Base-by-base conservation (phyloP, 2,888 invertebrate species). In the Griposia aprilina region DNA sequence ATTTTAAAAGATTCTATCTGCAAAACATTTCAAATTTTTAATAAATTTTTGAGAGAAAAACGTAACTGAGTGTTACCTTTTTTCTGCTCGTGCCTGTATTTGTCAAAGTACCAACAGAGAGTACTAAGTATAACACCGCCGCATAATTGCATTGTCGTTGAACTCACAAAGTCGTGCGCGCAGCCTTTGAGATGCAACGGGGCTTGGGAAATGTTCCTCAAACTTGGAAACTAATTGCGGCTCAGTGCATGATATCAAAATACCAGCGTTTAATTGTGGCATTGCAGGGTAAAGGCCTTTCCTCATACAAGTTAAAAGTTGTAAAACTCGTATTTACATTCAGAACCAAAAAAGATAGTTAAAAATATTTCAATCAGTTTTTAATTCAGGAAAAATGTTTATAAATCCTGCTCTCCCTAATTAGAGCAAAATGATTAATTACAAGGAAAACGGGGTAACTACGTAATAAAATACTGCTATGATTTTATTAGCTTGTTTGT, bases 111-210 rank as follows among this genome's bases (percentile, higher is more conserved):
- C 52, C 66, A 55, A 82, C 70, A 80, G 2, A 78, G 36, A 65
- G 84, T 63, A 78, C 79, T 79, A 76, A 78, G 77, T 87, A 84
- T 84, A 82, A 79, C 76, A 79, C 75, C 75, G 74, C 77, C 79
- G 83, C 88, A 88, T 88, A 86, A 89, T 89, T 87, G 88, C 89
- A 88, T 89, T 88, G 88, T 87, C 88, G 85, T 89, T 89, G 88
- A 89, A 89, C 88, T 77, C 77, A 68, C 74, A 77, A 83, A 81
- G 84, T 87, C 89, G 89, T 86, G 88, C 83, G 80, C 83, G 84
- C 80, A 78, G 74, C 74, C 76, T 85, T 79, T 81, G 87, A 84
- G 78, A 69, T 81, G 76, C 85, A 89, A 89, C 89, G 89, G 88
- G 76, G 83, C 80, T 88, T 87, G 57, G 63, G 67, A 72, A 55